Evolutionary conservation across 2,888 invertebrate genomes (phyloP).

Genomic region (Heteromyza rotundicornis): DNA sequence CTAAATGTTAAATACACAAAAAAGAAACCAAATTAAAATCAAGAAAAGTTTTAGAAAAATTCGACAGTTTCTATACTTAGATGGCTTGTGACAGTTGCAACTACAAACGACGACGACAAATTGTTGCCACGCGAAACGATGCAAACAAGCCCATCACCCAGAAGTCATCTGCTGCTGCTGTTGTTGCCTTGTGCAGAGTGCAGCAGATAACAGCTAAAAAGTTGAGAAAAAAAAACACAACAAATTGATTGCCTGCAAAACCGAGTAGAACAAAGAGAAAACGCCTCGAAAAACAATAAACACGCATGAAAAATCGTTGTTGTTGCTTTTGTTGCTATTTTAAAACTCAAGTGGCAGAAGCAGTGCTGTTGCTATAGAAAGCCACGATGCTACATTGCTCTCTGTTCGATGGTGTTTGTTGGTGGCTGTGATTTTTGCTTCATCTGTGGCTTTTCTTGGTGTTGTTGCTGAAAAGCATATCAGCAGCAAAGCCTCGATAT

Average conservation of each 20-base stretch:
- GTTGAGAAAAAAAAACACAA: no score
- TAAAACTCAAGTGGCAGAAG: background rate
- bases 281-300: slow-evolving; percentile 3
- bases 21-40: background rate
- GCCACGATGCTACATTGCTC: background rate
- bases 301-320: background rate
- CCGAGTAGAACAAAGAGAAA: background rate
- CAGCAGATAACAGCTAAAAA: no score
- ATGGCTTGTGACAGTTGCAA: background rate
- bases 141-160: no score
- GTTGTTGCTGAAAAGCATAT: background rate
- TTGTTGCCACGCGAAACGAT: no score
- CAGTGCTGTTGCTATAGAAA: background rate
- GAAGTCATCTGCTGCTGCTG: no score
- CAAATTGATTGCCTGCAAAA: no score
- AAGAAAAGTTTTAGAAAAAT: background rate
- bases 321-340: background rate
- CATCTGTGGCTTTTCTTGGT: background rate
- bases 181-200: no score
- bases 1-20: background rate
- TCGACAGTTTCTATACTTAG: background rate
- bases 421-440: background rate
- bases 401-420: background rate
- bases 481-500: slow-evolving; percentile 1
- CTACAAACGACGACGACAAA: background rate